Evolutionary conservation across 2,113 vertebrate species (phyloP), one percentile per base, ranked within the genome.

Genomic region (Eubucco bourcierii): DNA sequence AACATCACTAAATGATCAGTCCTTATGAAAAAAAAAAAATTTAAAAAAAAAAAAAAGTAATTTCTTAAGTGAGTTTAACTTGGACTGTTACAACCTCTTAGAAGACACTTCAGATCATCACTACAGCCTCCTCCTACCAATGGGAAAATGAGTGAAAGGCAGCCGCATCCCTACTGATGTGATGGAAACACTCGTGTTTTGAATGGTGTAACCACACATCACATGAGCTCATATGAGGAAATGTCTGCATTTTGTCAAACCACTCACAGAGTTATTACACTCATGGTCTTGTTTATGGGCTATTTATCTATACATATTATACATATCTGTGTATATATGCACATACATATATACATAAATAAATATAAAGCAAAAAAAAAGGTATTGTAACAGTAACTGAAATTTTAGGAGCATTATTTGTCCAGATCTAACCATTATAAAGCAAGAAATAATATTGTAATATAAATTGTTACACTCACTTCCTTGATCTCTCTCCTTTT

Each of bases 301-400:
- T 56, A 58, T 5, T 7, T 44, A 44, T 33, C 9, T n/a, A 31
- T 15, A 53, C 1, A 8, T n/a, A 12, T 27, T 28, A 15, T 12
- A n/a, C 13, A 13, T 41, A 41, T 41, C 13, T 41, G 39, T 41
- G 39, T 41, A 41, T 41, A 41, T 41, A 41, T 13, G 13, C 13
- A 10, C 13, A 41, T 41, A 41, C 39, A 41, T 41, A 37, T 23
- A 27, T 61, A 25, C 10, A 44, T 44, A 44, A 44, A 2, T 39
- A 64, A 34, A 2, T 21, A 24, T 21, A 80, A 78, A 84, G n/a
- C 5, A n/a, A 27, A 81, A 47, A 10, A 58, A 58, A 15, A 58
- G 12, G 5, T 16, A 33, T 14, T 9, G 0, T 12, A 66, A 56
- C 8, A 47, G n/a, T 34, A 70, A 58, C 0, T 18, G 17, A 58